phyloP scores from a whole-genome alignment of 2,797 vertebrate genomes.

The Gambusia yucatana region DNA sequence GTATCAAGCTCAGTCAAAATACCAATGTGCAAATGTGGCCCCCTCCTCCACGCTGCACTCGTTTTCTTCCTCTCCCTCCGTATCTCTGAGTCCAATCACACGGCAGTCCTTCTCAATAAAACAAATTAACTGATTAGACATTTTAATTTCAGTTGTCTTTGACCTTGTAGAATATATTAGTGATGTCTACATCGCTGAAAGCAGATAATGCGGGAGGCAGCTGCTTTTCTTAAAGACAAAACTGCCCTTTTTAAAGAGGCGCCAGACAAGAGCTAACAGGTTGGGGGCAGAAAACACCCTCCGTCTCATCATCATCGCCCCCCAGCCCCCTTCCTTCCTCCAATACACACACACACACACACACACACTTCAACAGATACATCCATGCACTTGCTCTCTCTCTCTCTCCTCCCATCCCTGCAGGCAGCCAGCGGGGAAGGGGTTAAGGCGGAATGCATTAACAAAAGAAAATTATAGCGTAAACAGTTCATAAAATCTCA shows the following conservation, averaged over 20 bases:
- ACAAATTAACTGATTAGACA: conserved; percentile 90
- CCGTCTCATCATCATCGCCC: conserved; percentile 38
- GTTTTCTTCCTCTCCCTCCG: conserved; percentile 45
- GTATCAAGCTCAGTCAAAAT: conserved; percentile 82
- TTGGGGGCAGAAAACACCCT: conserved; percentile 73
- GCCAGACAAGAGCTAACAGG: conserved; percentile 78
- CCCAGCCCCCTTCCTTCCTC: conserved; percentile 11
- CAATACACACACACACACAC: conserved; percentile 14
- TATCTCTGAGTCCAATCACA: conserved; percentile 82
- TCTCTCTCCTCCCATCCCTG: conserved; percentile 58
- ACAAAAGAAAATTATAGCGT: conserved; percentile 99
- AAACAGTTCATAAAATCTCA: conserved; percentile 99
- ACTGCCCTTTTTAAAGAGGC: conserved; percentile 76
- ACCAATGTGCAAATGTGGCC: conserved; percentile 77
- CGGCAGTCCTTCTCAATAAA: conserved; percentile 86
- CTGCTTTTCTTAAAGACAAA: conserved; percentile 80
- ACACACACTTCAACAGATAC: not conserved
- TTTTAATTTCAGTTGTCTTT: conserved; percentile 89
- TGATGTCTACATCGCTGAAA: conserved; percentile 81
- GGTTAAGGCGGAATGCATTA: conserved; percentile 97
- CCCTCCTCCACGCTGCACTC: conserved; percentile 46
- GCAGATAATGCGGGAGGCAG: conserved; percentile 78
- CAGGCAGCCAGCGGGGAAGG: conserved; percentile 78
- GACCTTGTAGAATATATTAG: conserved; percentile 88
- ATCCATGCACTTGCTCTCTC: not conserved